Evolutionary conservation across 2,113 vertebrate species (phyloP).

Genomic region (Ursus arctos): DNA sequence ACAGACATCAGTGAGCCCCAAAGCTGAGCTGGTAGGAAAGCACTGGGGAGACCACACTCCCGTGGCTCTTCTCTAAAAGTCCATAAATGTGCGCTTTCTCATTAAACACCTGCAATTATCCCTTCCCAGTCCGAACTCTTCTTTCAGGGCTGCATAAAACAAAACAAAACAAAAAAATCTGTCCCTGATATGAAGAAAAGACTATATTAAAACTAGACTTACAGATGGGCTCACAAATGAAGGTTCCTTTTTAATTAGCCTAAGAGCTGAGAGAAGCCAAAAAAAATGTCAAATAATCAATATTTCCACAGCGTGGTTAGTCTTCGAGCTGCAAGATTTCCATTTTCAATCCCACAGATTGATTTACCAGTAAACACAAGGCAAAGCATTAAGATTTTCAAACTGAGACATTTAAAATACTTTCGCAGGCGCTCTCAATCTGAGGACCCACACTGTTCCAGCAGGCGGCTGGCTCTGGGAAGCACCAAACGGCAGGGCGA

Average conservation of each 20-base stretch:
- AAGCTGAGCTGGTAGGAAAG: not conserved
- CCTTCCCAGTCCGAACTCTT: not conserved
- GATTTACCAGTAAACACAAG: not conserved
- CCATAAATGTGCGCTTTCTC: not conserved
- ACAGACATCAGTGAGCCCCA: not conserved
- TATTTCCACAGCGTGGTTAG: fast-evolving
- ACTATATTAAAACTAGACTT: not conserved
- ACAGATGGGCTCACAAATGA: not conserved
- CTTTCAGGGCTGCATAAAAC: not conserved
- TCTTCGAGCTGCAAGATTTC: not conserved
- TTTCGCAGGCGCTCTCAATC: not conserved
- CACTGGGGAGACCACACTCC: not conserved
- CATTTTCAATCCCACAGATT: not conserved
- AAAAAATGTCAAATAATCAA: not conserved
- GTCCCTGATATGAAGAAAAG: constrained; percentile 20
- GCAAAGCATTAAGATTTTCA: not conserved
- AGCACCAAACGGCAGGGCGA: fast-evolving
- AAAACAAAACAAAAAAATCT: not conserved
- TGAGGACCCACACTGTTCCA: not conserved
- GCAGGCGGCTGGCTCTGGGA: fast-evolving
- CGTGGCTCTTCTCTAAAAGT: not conserved
- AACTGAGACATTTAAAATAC: not conserved
- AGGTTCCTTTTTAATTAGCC: not conserved
- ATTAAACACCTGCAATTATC: not conserved
- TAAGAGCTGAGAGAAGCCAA: not conserved